Conservation (phyloP, 2,888 invertebrate species). For the Subacronicta megacephala region DNA sequence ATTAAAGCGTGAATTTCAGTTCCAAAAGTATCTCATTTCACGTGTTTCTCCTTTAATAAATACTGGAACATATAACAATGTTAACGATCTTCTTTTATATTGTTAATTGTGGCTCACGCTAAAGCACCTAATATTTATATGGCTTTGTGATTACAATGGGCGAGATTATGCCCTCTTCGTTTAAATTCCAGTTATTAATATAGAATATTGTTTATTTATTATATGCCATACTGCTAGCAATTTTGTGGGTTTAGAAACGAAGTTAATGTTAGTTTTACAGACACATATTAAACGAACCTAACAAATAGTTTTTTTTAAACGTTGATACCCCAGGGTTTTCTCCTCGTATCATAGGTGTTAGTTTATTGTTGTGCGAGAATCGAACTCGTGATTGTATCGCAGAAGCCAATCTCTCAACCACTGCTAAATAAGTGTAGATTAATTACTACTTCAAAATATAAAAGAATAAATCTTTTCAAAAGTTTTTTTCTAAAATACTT, state of each 20-base stretch:
- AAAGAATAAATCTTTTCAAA: too few relatives aligned
- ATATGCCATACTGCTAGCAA: slow-evolving; percentile 5
- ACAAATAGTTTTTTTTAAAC: too few relatives aligned
- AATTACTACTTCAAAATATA: too few relatives aligned
- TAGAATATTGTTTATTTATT: slow-evolving; percentile 38
- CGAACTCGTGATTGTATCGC: too few relatives aligned
- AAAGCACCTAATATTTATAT: slow-evolving; percentile 47
- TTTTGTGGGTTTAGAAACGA: slow-evolving; percentile 8
- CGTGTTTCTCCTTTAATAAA: slow-evolving; percentile 11
- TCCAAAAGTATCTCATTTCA: slow-evolving; percentile 15
- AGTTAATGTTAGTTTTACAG: not conserved
- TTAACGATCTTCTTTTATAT: slow-evolving; percentile 48
- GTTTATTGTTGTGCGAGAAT: too few relatives aligned
- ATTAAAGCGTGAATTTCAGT: slow-evolving; percentile 32
- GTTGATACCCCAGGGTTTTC: too few relatives aligned
- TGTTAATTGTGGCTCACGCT: slow-evolving; percentile 45
- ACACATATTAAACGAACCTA: too few relatives aligned
- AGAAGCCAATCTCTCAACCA: too few relatives aligned
- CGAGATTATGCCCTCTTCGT: slow-evolving; percentile 40
- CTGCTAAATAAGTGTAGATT: too few relatives aligned
- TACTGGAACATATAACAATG: slow-evolving; percentile 34
- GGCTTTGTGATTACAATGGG: slow-evolving; percentile 41
- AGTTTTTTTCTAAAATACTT: too few relatives aligned
- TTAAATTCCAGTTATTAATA: slow-evolving; percentile 47
- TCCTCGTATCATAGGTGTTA: too few relatives aligned